phyloP scores from a whole-genome alignment of 2,113 vertebrate genomes.

The Dendrocopos noguchii region DNA sequence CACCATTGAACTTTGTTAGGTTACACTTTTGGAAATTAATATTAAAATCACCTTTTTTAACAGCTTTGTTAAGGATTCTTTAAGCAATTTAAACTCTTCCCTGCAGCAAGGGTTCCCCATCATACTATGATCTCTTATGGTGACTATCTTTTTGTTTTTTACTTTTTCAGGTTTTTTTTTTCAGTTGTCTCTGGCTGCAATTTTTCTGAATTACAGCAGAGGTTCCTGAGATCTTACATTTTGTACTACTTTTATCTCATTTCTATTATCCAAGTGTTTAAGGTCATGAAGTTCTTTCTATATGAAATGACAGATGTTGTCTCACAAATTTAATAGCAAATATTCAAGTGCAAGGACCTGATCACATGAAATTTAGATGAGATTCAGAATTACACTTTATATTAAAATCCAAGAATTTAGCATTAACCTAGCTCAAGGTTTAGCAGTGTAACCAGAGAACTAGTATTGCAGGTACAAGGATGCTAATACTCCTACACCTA shows the following conservation, averaged over 20 bases:
- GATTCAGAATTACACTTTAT: not conserved
- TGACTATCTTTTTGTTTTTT: not conserved
- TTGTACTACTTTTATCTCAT: not conserved
- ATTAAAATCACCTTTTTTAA: not conserved
- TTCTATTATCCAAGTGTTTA: not conserved
- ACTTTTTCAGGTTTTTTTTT: no score
- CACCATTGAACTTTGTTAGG: not conserved
- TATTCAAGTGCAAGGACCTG: no score
- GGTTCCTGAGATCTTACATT: not conserved
- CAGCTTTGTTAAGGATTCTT: not conserved
- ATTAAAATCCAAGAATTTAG: not conserved
- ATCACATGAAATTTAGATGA: not conserved
- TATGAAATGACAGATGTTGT: not conserved
- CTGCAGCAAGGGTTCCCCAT: not conserved
- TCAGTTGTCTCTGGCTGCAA: not conserved
- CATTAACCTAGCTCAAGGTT: not conserved
- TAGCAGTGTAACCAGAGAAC: not conserved
- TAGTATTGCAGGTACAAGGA: not conserved
- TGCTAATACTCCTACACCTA: not conserved
- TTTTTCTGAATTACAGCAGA: not conserved
- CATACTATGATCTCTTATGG: not conserved
- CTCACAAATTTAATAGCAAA: not conserved
- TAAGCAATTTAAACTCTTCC: not conserved
- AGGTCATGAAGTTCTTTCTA: not conserved
- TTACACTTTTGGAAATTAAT: not conserved